Percentiles rank a stretch among this genome's conserved stretches.
phyloP scores from a whole-genome alignment of 2,113 vertebrate genomes.

The Phasianus colchicus region DNA sequence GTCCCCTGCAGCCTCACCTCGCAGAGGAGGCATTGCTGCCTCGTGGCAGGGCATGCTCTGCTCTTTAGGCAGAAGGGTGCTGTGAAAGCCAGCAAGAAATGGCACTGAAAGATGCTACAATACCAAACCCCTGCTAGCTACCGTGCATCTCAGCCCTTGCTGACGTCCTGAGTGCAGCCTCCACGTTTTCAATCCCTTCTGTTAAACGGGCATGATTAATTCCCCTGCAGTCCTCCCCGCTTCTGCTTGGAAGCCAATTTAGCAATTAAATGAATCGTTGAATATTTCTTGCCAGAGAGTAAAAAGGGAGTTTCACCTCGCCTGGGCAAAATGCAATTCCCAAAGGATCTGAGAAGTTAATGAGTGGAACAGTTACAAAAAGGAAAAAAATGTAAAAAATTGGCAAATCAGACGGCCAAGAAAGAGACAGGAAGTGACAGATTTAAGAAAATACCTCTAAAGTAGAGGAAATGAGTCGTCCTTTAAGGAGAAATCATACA shows the following conservation, averaged over 20 bases:
- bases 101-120: neutral
- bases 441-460: slow-evolving; percentile 67
- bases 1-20: neutral
- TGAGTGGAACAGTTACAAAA: neutral
- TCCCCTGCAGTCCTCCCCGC: slow-evolving; percentile 52
- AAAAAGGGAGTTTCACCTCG: slow-evolving; percentile 25
- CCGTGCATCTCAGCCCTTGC: neutral
- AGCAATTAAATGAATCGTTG: slow-evolving; percentile 69
- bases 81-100: neutral
- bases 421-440: slow-evolving; percentile 65
- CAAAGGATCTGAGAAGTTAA: slow-evolving; percentile 31
- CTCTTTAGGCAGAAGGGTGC: neutral
- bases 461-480: slow-evolving; percentile 64
- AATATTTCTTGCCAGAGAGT: slow-evolving; percentile 51
- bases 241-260: slow-evolving; percentile 66
- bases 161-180: neutral
- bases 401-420: slow-evolving; percentile 47
- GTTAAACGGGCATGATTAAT: slow-evolving; percentile 48
- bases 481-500: slow-evolving; percentile 58
- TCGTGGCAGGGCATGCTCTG: neutral
- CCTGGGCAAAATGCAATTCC: slow-evolving; percentile 13
- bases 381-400: slow-evolving; percentile 40
- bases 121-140: neutral
- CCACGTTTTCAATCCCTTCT: slow-evolving; percentile 6
- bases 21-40: neutral